Percentiles rank a stretch among this genome's conserved stretches.
Evolutionary conservation across 2,113 vertebrate species (phyloP).

Genomic region (Cryptoleucopteryx plumbea): DNA sequence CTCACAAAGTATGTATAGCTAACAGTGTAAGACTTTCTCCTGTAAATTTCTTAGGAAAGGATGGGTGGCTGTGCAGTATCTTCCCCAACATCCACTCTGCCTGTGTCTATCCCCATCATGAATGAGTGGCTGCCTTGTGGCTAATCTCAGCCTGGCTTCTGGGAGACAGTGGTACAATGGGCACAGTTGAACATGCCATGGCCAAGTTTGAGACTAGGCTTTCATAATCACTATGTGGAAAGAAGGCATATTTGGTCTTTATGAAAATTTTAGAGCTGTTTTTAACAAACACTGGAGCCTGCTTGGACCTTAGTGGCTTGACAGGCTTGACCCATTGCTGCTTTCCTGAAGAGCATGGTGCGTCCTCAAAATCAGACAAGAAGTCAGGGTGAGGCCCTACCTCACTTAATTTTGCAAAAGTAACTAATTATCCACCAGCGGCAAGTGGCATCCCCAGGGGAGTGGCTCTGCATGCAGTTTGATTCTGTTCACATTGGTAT

Average conservation of each 20-base stretch:
- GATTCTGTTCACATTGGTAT: not conserved
- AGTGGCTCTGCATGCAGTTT: not conserved
- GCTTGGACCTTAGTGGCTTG: not conserved
- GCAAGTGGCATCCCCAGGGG: not conserved
- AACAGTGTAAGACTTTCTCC: not conserved
- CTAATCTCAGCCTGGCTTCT: not conserved
- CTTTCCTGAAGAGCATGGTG: not conserved
- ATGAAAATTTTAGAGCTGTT: not conserved
- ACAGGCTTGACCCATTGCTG: not conserved
- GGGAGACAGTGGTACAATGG: not conserved
- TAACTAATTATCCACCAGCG: not conserved
- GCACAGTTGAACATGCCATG: not conserved
- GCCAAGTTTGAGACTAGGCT: not conserved
- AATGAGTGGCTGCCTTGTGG: not conserved
- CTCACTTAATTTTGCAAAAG: not conserved
- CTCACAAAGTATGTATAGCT: not conserved
- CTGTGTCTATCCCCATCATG: rapidly evolving
- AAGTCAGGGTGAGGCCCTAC: rapidly evolving
- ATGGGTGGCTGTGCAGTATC: not conserved
- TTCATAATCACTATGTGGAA: not conserved
- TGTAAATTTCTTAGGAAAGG: not conserved
- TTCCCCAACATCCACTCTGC: not conserved
- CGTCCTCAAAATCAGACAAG: not conserved
- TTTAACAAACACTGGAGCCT: not conserved
- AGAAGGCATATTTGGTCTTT: not conserved